Evolutionary conservation across 2,888 invertebrate species (phyloP), one percentile per base, ranked within the genome.

Genomic region (Xestia xanthographa): DNA sequence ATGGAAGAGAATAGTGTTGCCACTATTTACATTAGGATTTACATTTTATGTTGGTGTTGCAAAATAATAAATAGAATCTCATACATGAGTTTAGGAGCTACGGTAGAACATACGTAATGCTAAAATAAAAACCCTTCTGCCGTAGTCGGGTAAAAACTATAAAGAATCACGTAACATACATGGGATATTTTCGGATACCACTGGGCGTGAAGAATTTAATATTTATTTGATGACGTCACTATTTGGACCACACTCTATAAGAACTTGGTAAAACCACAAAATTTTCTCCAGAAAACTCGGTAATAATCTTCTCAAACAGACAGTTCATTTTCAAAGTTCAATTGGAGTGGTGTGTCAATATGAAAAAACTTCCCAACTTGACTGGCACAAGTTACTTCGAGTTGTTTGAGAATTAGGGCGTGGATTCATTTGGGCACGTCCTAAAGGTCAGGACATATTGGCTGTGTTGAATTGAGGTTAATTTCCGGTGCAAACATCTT

Each of bases 251-350:
- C 0, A 20, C 22, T 48, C 8, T 48, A 48, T 9, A 22, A 53
- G n/a, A 41, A 58, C 11, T 17, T 6, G 3, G 11, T 14, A 5
- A 11, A 26, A 14, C 20, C 73, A 8, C 45, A 17, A 6, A 22
- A 22, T 66, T 43, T 43, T 58, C 17, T 14, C 43, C 12, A 9
- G 41, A 22, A 14, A 43, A 43, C 41, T 50, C 76, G 6, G n/a
- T 11, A 68, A 17, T 76, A 75, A 76, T 76, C 68, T 76, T 22
- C 29, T 1, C 6, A 5, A 43, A 34, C 60, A 68, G 75, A 76
- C 76, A 26, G 60, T 76, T 75, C 48, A 68, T 76, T 76, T 41
- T 14, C 1, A 75, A 76, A 68, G 29, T 76, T 76, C 48, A 50
- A 76, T 76, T 76, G 60, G 34, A 43, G 50, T 26, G n/a, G 41